Conservation (phyloP, 2,888 invertebrate species). For the Parapristionchus giblindavisi region DNA sequence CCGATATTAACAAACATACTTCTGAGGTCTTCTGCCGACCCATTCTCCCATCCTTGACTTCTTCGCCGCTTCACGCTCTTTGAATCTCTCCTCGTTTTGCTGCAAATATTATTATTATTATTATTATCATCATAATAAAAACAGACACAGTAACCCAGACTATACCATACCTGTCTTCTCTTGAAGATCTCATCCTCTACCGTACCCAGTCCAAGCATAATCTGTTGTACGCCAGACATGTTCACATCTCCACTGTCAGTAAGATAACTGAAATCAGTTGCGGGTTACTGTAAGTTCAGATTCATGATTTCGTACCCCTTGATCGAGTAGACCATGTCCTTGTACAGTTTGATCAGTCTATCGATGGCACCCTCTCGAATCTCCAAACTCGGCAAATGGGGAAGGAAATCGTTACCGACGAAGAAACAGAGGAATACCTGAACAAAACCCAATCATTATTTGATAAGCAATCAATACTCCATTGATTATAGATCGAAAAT, state of each 20-base stretch:
- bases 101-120: slow-evolving; percentile 20
- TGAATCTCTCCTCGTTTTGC: slow-evolving; percentile 54
- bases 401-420: slow-evolving; percentile 93
- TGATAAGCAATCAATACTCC: neutral
- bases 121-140: neutral
- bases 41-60: slow-evolving; percentile 66
- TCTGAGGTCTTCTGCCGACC: slow-evolving; percentile 25
- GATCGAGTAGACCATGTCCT: slow-evolving; percentile 73
- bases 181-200: slow-evolving; percentile 97
- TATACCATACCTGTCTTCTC: slow-evolving; percentile 79
- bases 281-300: neutral
- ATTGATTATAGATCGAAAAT: slow-evolving; percentile 78
- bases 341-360: slow-evolving; percentile 88
- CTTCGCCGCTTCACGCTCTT: slow-evolving; percentile 76
- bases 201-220: slow-evolving; percentile 89
- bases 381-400: slow-evolving; percentile 95
- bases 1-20: neutral
- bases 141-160: neutral
- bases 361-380: slow-evolving; percentile 85
- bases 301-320: slow-evolving; percentile 46
- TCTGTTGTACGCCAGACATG: slow-evolving; percentile 90
- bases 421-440: slow-evolving; percentile 96
- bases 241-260: slow-evolving; percentile 94
- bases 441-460: neutral
- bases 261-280: slow-evolving; percentile 77